These are phyloP conservation scores for Sciurus vulgaris DNA, from an alignment of 2,797 vertebrate genomes.

Conservation along the genomic window DNA sequence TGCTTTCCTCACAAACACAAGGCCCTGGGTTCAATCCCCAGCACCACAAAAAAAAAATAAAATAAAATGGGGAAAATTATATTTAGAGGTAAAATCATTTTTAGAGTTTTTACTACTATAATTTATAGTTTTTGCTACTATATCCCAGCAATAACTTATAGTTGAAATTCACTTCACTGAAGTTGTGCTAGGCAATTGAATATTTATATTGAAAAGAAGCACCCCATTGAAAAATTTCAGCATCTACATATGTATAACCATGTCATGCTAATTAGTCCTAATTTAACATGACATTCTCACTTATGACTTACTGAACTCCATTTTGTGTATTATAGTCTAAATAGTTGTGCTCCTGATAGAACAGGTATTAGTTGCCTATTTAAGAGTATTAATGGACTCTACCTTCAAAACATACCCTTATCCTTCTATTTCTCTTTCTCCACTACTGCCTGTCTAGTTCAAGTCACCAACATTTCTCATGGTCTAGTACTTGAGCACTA, in stretches of 20 bases:
- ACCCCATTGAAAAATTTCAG: background rate
- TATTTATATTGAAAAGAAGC: background rate
- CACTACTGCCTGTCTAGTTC: background rate
- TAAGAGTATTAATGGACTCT: background rate
- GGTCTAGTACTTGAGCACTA: too few relatives aligned
- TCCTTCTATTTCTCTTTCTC: background rate
- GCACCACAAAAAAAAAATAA: too few relatives aligned
- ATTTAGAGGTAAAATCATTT: background rate
- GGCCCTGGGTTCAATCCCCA: too few relatives aligned
- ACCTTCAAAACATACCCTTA: background rate
- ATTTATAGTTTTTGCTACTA: background rate
- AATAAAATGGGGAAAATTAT: background rate
- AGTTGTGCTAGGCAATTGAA: background rate
- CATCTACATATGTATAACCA: background rate
- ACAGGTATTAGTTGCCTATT: background rate
- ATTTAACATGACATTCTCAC: background rate
- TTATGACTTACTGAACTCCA: background rate
- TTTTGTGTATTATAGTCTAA: background rate
- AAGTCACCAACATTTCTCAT: background rate
- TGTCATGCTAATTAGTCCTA: conserved; percentile 31
- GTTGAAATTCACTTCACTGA: conserved; percentile 21
- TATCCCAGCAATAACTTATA: background rate
- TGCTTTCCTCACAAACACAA: too few relatives aligned
- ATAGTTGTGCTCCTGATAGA: background rate
- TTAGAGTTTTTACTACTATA: background rate